phyloP scores from a whole-genome alignment of 2,797 vertebrate species.

The Tenualosa thibaudeaui region DNA sequence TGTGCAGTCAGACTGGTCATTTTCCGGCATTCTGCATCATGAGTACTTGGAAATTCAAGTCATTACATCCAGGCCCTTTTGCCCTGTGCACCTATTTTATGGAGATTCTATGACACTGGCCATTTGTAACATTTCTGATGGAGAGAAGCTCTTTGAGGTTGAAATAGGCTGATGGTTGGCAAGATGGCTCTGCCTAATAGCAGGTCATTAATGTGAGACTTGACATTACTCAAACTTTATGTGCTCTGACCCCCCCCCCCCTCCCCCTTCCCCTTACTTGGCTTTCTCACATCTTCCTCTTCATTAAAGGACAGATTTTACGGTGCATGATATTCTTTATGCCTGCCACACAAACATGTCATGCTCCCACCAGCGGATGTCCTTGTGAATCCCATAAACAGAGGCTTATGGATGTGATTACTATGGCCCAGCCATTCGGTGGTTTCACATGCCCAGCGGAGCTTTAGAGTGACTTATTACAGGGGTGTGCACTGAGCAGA shows the following conservation, averaged over 20 bases:
- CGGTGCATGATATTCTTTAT: conserved; percentile 91
- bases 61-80: conserved; percentile 40
- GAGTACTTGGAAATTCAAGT: conserved; percentile 29
- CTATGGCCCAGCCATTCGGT: conserved; percentile 59
- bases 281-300: conserved; percentile 61
- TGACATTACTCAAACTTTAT: conserved; percentile 62
- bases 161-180: neutral
- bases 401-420: conserved; percentile 86
- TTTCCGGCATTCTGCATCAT: conserved; percentile 12
- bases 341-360: conserved; percentile 91
- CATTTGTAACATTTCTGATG: conserved; percentile 30
- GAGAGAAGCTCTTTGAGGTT: neutral
- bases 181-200: conserved; percentile 56
- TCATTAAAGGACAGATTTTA: conserved; percentile 95
- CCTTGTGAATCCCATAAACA: conserved; percentile 89
- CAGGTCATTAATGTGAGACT: conserved; percentile 60
- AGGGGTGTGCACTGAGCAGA: neutral
- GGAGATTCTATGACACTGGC: conserved; percentile 42
- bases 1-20: neutral
- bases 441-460: conserved; percentile 6
- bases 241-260: conserved; percentile 41
- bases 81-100: conserved; percentile 33
- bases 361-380: conserved; percentile 83
- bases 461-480: conserved; percentile 10
- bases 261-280: neutral